Evolutionary conservation across 2,888 invertebrate genomes (phyloP).

Genomic region (Auanema freiburgensis): DNA sequence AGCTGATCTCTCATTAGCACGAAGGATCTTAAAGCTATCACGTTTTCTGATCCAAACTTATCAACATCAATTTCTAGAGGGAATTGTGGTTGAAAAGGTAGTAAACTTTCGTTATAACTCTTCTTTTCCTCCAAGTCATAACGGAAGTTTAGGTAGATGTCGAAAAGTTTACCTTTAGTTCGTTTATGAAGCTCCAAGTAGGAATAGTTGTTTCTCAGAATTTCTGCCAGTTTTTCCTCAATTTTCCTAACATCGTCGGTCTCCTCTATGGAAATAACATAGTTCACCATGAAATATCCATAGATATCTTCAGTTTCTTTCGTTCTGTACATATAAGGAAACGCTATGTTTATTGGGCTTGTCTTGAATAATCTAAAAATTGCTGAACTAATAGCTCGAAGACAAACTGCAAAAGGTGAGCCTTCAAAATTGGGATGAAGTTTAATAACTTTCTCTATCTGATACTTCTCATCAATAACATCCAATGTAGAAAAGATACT

Average conservation of each 20-base stretch:
- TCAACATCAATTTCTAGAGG: conserved; percentile 45
- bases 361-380: not conserved
- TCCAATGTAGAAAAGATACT: too few species aligned
- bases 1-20: not conserved
- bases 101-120: conserved; percentile 34
- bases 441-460: too few species aligned
- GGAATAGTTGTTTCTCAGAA: conserved; percentile 6
- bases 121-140: conserved; percentile 47
- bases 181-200: conserved; percentile 8
- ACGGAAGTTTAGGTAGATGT: conserved; percentile 53
- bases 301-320: conserved; percentile 27
- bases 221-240: conserved; percentile 2
- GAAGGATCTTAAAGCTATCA: not conserved
- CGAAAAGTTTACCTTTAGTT: conserved; percentile 18
- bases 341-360: conserved; percentile 32
- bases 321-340: conserved; percentile 37
- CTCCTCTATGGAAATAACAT: conserved; percentile 22
- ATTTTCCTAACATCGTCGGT: not conserved
- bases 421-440: not conserved
- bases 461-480: too few species aligned
- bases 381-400: conserved; percentile 5
- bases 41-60: not conserved
- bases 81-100: conserved; percentile 33
- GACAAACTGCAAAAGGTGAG: conserved; percentile 26
- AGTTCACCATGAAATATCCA: conserved; percentile 53